phyloP scores from a whole-genome alignment of 1,140 invertebrate genomes.

The Glossosoma conforme region DNA sequence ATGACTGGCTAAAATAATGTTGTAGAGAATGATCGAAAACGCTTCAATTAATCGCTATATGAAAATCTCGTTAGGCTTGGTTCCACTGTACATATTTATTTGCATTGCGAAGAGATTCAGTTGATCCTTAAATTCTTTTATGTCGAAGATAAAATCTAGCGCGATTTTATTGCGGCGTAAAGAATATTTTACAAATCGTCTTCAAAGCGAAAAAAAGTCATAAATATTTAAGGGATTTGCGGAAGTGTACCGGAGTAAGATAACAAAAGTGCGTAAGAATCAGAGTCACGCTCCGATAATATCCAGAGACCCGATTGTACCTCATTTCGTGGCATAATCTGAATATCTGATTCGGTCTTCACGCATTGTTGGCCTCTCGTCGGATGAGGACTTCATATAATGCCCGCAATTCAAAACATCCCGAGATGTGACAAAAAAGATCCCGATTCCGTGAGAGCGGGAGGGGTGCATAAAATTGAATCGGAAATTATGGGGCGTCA shows the following conservation, averaged over 20 bases:
- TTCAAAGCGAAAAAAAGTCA: constrained; percentile 6
- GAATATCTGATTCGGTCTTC: constrained; percentile 19
- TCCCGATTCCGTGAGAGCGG: constrained; percentile 10
- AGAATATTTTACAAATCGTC: too few species aligned
- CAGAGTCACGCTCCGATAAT: constrained; percentile 5
- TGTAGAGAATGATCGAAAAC: too few species aligned
- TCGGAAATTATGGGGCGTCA: constrained; percentile 28
- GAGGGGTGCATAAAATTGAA: constrained; percentile 32
- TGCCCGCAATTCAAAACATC: constrained; percentile 18
- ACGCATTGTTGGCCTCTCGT: constrained; percentile 9
- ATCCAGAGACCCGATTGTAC: neutral
- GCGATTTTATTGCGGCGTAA: too few species aligned
- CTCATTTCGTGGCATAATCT: constrained; percentile 14
- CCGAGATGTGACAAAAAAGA: constrained; percentile 19
- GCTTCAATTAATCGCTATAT: too few species aligned
- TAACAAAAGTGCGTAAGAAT: neutral
- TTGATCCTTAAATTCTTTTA: too few species aligned
- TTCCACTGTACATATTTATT: too few species aligned
- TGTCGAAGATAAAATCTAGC: too few species aligned
- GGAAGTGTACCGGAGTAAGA: neutral
- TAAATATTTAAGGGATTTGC: constrained; percentile 16
- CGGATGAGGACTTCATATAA: neutral
- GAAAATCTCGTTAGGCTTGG: too few species aligned
- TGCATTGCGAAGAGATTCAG: too few species aligned
- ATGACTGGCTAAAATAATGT: too few species aligned